A percentile compares a stretch with the other conserved stretches of the same genome.
Evolutionary conservation across 2,888 invertebrate species (phyloP).

Genomic region (Busseola fusca): DNA sequence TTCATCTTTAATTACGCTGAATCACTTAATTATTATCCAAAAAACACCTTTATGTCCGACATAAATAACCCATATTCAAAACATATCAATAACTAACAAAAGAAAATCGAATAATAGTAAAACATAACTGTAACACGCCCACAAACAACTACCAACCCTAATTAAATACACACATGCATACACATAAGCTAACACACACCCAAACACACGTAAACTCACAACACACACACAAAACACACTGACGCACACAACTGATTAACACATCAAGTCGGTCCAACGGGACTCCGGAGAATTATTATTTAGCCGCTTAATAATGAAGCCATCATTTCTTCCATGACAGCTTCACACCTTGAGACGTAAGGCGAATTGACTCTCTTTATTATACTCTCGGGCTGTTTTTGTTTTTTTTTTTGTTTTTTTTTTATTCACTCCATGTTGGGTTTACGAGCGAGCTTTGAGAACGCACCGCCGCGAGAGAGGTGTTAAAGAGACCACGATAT

Average conservation of each 20-base stretch:
- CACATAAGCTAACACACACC: conserved; percentile 29
- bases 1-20: conserved; percentile 25
- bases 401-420: conserved; percentile 65
- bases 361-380: conserved; percentile 85
- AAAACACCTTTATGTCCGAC: conserved; percentile 24
- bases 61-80: conserved; percentile 49
- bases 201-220: conserved; percentile 50
- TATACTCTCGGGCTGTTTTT: conserved; percentile 70
- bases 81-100: conserved; percentile 63
- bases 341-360: conserved; percentile 86
- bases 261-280: conserved; percentile 76
- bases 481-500: conserved; percentile 80
- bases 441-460: conserved; percentile 82
- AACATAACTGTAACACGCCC: conserved; percentile 57
- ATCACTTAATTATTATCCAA: conserved; percentile 39
- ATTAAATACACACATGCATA: conserved; percentile 67
- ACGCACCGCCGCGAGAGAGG: conserved; percentile 74
- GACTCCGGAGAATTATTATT: conserved; percentile 81
- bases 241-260: conserved; percentile 76
- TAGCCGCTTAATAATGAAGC: conserved; percentile 87
- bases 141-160: conserved; percentile 68
- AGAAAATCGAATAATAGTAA: conserved; percentile 55
- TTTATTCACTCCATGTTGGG: conserved; percentile 71
- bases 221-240: conserved; percentile 66
- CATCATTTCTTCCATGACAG: conserved; percentile 87